These are phyloP conservation scores for Nemotelus pantherinus DNA, from an alignment of 2,888 invertebrate species.

Conservation along the genomic window DNA sequence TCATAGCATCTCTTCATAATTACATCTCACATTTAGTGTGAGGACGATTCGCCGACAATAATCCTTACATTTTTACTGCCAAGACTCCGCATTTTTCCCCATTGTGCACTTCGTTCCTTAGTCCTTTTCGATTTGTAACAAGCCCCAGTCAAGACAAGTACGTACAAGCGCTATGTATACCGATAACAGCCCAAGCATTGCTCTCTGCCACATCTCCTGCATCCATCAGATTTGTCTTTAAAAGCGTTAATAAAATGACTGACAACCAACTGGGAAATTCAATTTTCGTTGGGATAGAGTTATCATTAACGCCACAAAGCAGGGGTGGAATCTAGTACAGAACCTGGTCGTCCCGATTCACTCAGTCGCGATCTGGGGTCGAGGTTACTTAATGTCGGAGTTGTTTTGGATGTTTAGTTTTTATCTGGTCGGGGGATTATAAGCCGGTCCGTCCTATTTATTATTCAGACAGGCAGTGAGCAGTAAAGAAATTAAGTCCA, in stretches of 20 bases:
- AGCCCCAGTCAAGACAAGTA: constrained; percentile 18
- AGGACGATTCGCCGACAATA: too few species aligned
- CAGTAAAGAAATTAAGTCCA: constrained; percentile 38
- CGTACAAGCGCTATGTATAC: constrained; percentile 22
- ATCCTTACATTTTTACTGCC: too few species aligned
- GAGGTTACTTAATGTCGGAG: constrained; percentile 4
- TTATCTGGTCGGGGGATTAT: constrained; percentile 30
- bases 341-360: constrained; percentile 15
- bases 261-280: constrained; percentile 53
- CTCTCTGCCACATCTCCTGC: constrained; percentile 42
- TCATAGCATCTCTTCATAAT: too few species aligned
- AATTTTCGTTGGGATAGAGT: constrained; percentile 50
- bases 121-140: constrained; percentile 17
- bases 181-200: constrained; percentile 39
- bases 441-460: constrained; percentile 17
- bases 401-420: constrained; percentile 39
- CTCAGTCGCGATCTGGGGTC: background rate
- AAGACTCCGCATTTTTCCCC: background rate
- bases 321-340: constrained; percentile 1
- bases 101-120: constrained; percentile 3
- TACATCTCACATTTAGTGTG: too few species aligned
- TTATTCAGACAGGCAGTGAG: background rate
- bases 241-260: constrained; percentile 53
- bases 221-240: constrained; percentile 51
- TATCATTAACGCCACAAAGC: constrained; percentile 31